phyloP scores from a whole-genome alignment of 53 echinoderm and acorn worm species.

The Arbacia lixula region DNA sequence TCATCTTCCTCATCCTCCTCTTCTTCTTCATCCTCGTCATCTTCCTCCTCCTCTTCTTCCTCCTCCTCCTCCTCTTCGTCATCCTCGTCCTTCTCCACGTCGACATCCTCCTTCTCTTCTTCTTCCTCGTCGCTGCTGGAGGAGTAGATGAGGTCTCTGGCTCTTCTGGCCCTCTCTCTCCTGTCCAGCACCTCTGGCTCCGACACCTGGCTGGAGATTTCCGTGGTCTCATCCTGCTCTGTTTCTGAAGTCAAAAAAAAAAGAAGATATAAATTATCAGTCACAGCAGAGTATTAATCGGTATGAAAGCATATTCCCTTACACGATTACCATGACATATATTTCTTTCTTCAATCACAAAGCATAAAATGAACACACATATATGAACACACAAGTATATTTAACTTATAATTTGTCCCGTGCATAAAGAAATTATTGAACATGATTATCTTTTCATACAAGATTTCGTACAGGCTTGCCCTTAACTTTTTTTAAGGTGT shows the following conservation, averaged over 20 bases:
- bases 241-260: constrained; percentile 53
- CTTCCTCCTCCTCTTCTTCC: constrained; percentile 48
- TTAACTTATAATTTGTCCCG: no score
- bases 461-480: no score
- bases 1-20: constrained; percentile 57
- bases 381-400: no score
- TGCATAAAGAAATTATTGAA: no score
- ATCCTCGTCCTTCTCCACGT: constrained; percentile 38
- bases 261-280: not conserved
- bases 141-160: constrained; percentile 57
- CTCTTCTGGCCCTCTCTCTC: constrained; percentile 50
- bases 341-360: no score
- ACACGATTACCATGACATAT: no score
- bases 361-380: no score
- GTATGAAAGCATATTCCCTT: no score
- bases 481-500: no score
- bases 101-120: constrained; percentile 57
- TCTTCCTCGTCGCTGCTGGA: constrained; percentile 76
- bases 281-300: no score
- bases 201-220: constrained; percentile 55
- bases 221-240: constrained; percentile 67
- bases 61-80: constrained; percentile 66
- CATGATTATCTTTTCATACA: no score
- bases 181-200: constrained; percentile 26
- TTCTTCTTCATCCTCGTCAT: constrained; percentile 63